These are phyloP conservation scores for Conopomorpha cramerella DNA, from an alignment of 1,140 invertebrate species.

Conservation along the genomic window DNA sequence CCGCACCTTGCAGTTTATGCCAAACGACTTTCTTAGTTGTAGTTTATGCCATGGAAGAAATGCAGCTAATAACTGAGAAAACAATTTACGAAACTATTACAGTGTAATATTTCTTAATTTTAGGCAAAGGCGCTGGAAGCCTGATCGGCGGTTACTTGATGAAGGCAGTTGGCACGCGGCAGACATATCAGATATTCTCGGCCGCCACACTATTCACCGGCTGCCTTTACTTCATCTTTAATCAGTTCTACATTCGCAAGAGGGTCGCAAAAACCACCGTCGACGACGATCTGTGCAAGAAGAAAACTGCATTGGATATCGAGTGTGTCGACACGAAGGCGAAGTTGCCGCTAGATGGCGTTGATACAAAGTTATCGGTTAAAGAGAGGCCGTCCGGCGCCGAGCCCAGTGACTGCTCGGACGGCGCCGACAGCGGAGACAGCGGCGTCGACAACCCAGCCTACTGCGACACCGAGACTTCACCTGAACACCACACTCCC, in stretches of 20 bases:
- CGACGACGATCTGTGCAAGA: constrained; percentile 62
- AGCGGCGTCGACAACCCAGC: constrained; percentile 56
- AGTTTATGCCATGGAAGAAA: too few relatives aligned
- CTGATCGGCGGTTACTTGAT: constrained; percentile 78
- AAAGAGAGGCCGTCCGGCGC: too few relatives aligned
- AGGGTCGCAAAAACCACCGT: constrained; percentile 41
- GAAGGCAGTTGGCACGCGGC: constrained; percentile 72
- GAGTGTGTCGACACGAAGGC: constrained; percentile 24
- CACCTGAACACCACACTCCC: constrained; percentile 10
- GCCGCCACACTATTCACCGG: constrained; percentile 66
- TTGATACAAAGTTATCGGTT: too few relatives aligned
- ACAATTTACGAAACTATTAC: too few relatives aligned
- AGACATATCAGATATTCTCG: constrained; percentile 76
- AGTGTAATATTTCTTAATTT: too few relatives aligned
- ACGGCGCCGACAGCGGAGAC: constrained; percentile 44
- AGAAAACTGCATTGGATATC: constrained; percentile 25
- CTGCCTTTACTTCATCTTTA: constrained; percentile 72
- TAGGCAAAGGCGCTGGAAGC: constrained; percentile 79
- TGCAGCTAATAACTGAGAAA: too few relatives aligned
- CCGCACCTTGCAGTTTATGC: too few relatives aligned
- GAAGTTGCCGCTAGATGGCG: too few relatives aligned
- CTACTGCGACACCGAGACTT: constrained; percentile 38
- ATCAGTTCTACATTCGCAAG: constrained; percentile 67
- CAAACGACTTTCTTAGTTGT: too few relatives aligned
- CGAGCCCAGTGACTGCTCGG: too few relatives aligned